phyloP scores from a whole-genome alignment of 2,888 invertebrate species.

The Mimumesa dahlbomi region DNA sequence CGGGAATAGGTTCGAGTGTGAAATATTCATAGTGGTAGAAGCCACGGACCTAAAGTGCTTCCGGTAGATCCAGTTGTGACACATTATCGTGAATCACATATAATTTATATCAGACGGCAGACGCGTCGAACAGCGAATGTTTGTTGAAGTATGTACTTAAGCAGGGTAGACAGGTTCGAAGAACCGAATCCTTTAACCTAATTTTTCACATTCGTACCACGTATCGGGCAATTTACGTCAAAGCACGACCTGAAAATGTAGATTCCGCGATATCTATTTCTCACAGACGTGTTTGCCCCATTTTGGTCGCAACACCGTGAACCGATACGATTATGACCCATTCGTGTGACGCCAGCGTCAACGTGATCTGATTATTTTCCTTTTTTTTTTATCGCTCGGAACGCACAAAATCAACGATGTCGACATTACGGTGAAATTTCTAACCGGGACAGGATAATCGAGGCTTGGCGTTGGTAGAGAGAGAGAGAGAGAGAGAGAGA shows the following conservation, averaged over 20 bases:
- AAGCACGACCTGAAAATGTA: conserved; percentile 15
- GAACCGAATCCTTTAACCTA: conserved; percentile 54
- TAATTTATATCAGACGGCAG: conserved; percentile 33
- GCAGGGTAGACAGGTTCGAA: no score
- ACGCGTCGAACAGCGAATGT: conserved; percentile 14
- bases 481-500: no score
- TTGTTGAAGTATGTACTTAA: no score
- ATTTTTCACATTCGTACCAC: conserved; percentile 38
- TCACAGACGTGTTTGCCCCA: background rate
- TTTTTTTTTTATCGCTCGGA: background rate
- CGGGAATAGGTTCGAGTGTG: no score
- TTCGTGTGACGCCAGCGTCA: background rate
- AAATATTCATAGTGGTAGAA: conserved; percentile 4
- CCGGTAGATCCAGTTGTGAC: conserved; percentile 15
- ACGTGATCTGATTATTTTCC: background rate
- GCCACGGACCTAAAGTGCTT: background rate
- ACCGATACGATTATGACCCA: conserved; percentile 32
- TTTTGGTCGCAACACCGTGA: no score
- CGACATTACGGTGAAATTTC: no score
- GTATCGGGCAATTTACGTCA: conserved; percentile 29
- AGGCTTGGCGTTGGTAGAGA: no score
- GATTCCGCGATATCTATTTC: background rate
- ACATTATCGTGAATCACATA: conserved; percentile 9
- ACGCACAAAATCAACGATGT: no score
- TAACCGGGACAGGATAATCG: no score